Evolutionary conservation across 2,113 vertebrate genomes (phyloP).

Genomic region (Heterocephalus glaber): DNA sequence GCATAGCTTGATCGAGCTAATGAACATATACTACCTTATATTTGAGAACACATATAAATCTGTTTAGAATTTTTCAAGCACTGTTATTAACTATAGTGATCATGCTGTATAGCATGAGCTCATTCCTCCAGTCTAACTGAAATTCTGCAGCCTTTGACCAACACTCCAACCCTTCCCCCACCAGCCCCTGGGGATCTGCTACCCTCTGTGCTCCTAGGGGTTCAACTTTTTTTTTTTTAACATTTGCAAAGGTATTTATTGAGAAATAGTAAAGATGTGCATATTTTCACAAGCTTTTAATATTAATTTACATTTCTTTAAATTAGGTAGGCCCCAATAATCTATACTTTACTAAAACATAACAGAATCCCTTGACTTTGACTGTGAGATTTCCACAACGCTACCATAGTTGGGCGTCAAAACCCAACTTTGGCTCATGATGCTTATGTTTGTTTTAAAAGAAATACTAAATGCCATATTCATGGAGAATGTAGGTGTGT

Average conservation of each 20-base stretch:
- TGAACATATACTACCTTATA: background rate
- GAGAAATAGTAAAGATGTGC: slow-evolving; percentile 90
- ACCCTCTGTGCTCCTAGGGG: background rate
- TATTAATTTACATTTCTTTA: slow-evolving; percentile 91
- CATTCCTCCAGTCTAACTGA: background rate
- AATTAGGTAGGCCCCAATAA: slow-evolving; percentile 87
- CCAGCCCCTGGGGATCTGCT: too few species aligned
- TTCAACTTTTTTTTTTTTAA: slow-evolving; percentile 3
- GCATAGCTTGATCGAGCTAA: background rate
- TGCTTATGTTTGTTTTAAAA: slow-evolving; percentile 80
- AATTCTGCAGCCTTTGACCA: background rate
- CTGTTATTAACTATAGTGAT: background rate
- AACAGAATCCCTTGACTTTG: slow-evolving; percentile 84
- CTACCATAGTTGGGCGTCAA: slow-evolving; percentile 79
- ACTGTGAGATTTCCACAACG: slow-evolving; percentile 76
- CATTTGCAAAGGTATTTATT: slow-evolving; percentile 89
- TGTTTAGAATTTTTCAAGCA: background rate
- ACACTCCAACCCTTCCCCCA: too few species aligned
- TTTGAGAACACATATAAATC: background rate
- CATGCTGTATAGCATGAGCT: background rate
- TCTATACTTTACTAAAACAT: slow-evolving; percentile 85
- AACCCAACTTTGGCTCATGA: slow-evolving; percentile 84
- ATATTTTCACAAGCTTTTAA: slow-evolving; percentile 89
- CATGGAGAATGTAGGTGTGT: slow-evolving; percentile 70
- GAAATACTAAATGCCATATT: slow-evolving; percentile 82